phyloP scores from a whole-genome alignment of 2,113 vertebrate genomes.

The Coptodon rendalli region DNA sequence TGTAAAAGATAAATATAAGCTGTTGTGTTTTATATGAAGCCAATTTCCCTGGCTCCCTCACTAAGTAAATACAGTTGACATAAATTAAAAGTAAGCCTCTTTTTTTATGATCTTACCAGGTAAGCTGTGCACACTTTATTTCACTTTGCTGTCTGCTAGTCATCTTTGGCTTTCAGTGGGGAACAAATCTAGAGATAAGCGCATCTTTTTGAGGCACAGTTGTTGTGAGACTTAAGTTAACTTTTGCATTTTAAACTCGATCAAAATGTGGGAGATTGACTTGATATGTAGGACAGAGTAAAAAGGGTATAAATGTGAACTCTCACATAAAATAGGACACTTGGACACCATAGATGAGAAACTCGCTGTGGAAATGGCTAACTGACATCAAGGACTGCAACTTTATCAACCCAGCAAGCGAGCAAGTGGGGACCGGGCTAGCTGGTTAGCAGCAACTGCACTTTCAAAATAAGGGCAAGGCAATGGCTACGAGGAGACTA shows the following conservation, averaged over 20 bases:
- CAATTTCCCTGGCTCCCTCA: not conserved
- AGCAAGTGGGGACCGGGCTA: fast-evolving
- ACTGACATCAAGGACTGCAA: not conserved
- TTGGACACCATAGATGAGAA: not conserved
- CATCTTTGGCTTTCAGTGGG: not conserved
- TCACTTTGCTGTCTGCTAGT: not conserved
- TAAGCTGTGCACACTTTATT: not conserved
- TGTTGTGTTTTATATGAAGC: not conserved
- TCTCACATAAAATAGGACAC: not conserved
- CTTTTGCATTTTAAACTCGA: not conserved
- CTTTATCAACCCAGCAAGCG: not conserved
- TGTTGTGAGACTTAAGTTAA: not conserved
- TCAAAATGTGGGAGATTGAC: not conserved
- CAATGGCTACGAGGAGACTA: not conserved
- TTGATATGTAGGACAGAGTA: not conserved
- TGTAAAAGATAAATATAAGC: not conserved
- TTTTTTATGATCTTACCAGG: not conserved
- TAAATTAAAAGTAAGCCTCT: not conserved
- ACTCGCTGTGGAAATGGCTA: not conserved
- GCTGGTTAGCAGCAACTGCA: not conserved
- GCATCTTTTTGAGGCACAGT: not conserved
- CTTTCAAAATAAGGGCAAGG: not conserved
- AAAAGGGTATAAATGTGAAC: not conserved
- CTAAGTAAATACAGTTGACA: not conserved
- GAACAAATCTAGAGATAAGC: not conserved